phyloP scores from a whole-genome alignment of 1,140 invertebrate species.

The Stratiolaelaps scimitus region DNA sequence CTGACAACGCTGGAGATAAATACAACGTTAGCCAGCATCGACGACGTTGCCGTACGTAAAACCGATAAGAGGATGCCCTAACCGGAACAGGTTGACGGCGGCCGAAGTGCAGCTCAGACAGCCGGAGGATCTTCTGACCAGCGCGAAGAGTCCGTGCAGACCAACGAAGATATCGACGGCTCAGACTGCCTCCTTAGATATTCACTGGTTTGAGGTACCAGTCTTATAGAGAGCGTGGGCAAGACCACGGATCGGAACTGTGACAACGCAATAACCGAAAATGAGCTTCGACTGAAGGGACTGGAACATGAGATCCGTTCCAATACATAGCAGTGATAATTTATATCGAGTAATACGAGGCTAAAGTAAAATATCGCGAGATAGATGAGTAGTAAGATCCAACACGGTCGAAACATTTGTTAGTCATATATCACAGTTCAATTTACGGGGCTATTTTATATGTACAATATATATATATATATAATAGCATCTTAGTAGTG shows the following conservation, averaged over 20 bases:
- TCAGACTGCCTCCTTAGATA: not conserved
- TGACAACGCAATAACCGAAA: not conserved
- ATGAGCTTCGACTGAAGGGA: not conserved
- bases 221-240: not conserved
- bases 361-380: too few species aligned
- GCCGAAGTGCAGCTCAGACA: conserved; percentile 36
- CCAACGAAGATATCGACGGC: conserved; percentile 24
- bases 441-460: too few species aligned
- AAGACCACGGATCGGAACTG: not conserved
- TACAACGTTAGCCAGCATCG: too few species aligned
- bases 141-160: conserved; percentile 31
- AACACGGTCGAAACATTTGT: too few species aligned
- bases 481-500: too few species aligned
- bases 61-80: conserved; percentile 18
- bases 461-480: too few species aligned
- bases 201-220: too few species aligned
- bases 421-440: too few species aligned
- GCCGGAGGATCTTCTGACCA: conserved; percentile 36
- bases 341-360: too few species aligned
- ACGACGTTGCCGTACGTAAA: not conserved
- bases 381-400: too few species aligned
- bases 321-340: too few species aligned
- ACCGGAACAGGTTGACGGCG: conserved; percentile 1
- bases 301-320: too few species aligned
- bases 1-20: not conserved